phyloP scores from a whole-genome alignment of 2,113 vertebrate genomes.

The Ploceus nigricollis region DNA sequence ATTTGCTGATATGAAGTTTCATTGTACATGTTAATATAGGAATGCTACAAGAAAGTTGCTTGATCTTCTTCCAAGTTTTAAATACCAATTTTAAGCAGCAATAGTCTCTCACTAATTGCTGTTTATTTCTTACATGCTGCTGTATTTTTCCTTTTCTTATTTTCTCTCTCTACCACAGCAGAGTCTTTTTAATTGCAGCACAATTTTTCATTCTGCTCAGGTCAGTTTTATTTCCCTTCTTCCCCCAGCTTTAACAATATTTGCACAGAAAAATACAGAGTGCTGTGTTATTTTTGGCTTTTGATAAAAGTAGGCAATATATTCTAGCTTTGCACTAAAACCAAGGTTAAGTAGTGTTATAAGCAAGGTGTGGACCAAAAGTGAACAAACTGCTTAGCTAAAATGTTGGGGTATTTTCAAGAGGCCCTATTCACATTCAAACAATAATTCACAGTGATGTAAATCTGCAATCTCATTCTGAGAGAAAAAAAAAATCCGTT shows the following conservation, averaged over 20 bases:
- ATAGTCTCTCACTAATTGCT: conserved; percentile 46
- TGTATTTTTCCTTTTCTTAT: conserved; percentile 35
- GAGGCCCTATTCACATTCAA: background rate
- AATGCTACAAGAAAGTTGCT: conserved; percentile 36
- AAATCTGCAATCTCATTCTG: background rate
- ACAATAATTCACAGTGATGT: background rate
- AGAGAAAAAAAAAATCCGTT: background rate
- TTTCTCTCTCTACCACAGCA: background rate
- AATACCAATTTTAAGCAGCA: conserved; percentile 39
- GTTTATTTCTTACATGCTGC: conserved; percentile 30
- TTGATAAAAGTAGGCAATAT: conserved; percentile 19
- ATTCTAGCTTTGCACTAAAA: background rate
- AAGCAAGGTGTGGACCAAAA: background rate
- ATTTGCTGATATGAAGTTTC: conserved; percentile 46
- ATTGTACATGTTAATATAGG: conserved; percentile 35
- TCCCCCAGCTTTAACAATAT: conserved; percentile 1
- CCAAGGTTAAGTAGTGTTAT: background rate
- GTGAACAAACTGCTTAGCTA: background rate
- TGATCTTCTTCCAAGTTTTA: conserved; percentile 54
- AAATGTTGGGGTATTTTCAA: background rate
- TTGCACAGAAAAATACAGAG: conserved; percentile 21
- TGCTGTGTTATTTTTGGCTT: conserved; percentile 7
- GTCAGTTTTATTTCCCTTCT: conserved; percentile 47
- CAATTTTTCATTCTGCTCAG: conserved; percentile 24
- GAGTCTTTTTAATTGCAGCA: conserved; percentile 38